These are phyloP conservation scores for Petrosia ficiformis DNA, from an alignment of 37 sponge, comb jelly and placozoan genomes.

Conservation along the genomic window DNA sequence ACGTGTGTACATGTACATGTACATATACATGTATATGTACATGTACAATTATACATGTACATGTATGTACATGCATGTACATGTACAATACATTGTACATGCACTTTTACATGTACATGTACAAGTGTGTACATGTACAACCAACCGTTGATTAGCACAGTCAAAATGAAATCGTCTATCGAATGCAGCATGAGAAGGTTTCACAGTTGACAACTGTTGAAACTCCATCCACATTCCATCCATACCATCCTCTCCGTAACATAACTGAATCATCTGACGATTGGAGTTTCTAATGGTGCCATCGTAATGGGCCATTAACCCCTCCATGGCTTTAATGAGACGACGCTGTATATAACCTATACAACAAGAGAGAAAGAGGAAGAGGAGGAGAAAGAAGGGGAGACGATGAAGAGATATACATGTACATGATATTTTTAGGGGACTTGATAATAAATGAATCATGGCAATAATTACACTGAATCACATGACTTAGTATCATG, in stretches of 20 bases:
- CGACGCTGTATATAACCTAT: constrained; percentile 97
- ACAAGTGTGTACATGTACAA: too few species aligned
- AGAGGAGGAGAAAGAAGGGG: background rate
- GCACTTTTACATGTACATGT: too few species aligned
- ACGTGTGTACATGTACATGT: too few species aligned
- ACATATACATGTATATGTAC: too few species aligned
- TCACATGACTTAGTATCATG: too few species aligned
- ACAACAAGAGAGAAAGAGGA: background rate
- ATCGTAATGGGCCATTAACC: constrained; percentile 95
- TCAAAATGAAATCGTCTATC: constrained; percentile 86
- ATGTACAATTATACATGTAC: too few species aligned
- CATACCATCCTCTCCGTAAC: constrained; percentile 99
- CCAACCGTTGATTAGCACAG: constrained; percentile 83
- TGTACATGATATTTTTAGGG: background rate
- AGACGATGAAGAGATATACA: background rate
- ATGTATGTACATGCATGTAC: too few species aligned
- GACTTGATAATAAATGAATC: background rate
- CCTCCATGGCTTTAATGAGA: constrained; percentile 99
- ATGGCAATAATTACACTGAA: background rate
- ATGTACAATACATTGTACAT: too few species aligned
- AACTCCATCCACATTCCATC: constrained; percentile 97
- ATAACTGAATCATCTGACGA: constrained; percentile 90
- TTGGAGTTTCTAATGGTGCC: constrained; percentile 94
- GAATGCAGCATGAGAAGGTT: constrained; percentile 79
- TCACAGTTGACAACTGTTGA: constrained; percentile 87